Base-by-base conservation (phyloP, 2,113 vertebrate genomes). In the Herpetotheres cachinnans region DNA sequence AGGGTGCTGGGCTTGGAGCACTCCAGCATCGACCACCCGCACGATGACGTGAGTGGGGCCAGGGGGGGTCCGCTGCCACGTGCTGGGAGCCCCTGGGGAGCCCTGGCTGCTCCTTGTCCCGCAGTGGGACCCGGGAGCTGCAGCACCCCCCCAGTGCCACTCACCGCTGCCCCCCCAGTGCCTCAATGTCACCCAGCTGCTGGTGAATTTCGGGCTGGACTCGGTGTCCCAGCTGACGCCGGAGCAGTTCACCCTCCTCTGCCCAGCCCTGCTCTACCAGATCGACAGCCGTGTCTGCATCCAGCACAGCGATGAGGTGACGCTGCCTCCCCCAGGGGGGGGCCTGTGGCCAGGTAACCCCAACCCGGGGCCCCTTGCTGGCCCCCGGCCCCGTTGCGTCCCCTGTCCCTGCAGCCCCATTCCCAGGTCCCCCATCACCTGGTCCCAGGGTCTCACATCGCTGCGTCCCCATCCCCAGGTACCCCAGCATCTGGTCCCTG, bases 231-330 rank as follows among this genome's bases (percentile, higher is more conserved):
- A 97, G 81, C 98, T 99, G 89, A 99, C 98, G 0, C 98, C 98
- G 2, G 96, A 91, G 58, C 98, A 99, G 93, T 99, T 99, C 94
- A 97, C 98, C 24, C 97, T 99, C 77, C 97, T 99, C 30, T 99
- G 99, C 82, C 99, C 99, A 7, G 99, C 99, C 5, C 97, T 99
- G 93, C 98, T 99, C 42, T 99, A 99, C 72, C 99, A 99, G 98
- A 99, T 99, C 22, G 99, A 99, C 95, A 99, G 98, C 76, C 97
- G 99, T 0, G 98, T 99, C 90, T 99, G 99, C 97, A 97, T 98
- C 90, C 97, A 94, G 52, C 98, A 98, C 93, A 70, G 92, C 22
- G 98, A 98, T 11, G 94, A 97, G 38, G 89, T 94, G 13, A 42
- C 92, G 32, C 86, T 63, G 54, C 47, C 86, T 1, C 62, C 95